Evolutionary conservation across 1,140 invertebrate genomes (phyloP).

Genomic region (Centruroides vittatus): DNA sequence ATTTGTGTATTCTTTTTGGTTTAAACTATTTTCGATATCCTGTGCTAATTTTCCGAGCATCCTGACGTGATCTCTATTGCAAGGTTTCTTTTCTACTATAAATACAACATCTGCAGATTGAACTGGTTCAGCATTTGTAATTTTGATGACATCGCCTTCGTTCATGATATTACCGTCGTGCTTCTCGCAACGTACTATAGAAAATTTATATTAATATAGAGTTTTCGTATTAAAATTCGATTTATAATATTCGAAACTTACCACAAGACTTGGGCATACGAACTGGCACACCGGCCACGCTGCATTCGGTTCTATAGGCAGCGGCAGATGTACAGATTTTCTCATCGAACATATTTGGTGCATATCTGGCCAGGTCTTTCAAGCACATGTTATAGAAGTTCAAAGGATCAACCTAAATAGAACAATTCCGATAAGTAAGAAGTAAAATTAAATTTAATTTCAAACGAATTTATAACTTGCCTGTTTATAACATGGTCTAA

Average conservation of each 20-base stretch:
- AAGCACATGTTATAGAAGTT: conserved; percentile 31
- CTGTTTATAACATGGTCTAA: conserved; percentile 35
- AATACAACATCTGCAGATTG: conserved; percentile 67
- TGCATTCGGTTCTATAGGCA: conserved; percentile 61
- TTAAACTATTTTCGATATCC: conserved; percentile 27
- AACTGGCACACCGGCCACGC: conserved; percentile 51
- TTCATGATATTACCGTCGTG: conserved; percentile 22
- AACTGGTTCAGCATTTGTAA: conserved; percentile 17
- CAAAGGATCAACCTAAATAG: conserved; percentile 22
- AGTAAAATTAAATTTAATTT: neutral
- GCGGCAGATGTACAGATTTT: conserved; percentile 49
- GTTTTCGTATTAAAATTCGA: neutral
- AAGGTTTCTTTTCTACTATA: conserved; percentile 67
- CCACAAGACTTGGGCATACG: conserved; percentile 62
- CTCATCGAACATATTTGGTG: neutral
- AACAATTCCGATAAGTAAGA: neutral
- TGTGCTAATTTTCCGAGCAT: conserved; percentile 23
- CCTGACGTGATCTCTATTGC: conserved; percentile 47
- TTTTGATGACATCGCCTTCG: conserved; percentile 24
- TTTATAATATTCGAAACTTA: conserved; percentile 33
- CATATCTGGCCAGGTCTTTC: conserved; percentile 23
- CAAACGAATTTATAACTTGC: conserved; percentile 13
- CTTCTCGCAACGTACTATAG: conserved; percentile 26
- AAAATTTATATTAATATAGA: neutral
- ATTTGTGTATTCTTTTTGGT: conserved; percentile 22